These are phyloP conservation scores for Hassar affinis DNA, from an alignment of 2,113 vertebrate genomes.

Conservation along the genomic window DNA sequence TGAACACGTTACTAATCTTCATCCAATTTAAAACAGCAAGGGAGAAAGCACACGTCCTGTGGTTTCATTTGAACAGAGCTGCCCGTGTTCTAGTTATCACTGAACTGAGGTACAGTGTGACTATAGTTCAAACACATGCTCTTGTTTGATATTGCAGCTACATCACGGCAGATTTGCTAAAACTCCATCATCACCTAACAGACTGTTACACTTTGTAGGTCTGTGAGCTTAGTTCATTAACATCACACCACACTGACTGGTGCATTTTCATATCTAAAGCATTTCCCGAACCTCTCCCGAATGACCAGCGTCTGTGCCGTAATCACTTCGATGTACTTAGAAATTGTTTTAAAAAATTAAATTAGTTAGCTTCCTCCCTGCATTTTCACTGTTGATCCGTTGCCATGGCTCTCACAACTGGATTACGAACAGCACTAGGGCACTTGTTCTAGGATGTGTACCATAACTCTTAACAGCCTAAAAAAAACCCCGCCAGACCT, in stretches of 20 bases:
- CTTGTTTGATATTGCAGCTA: conserved; percentile 20
- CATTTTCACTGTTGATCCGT: background rate
- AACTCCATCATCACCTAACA: background rate
- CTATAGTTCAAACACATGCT: background rate
- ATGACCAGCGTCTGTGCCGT: background rate
- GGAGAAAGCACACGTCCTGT: conserved; percentile 23
- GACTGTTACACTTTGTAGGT: background rate
- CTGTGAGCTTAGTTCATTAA: background rate
- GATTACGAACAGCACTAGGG: conserved; percentile 4
- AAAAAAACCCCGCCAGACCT: conserved; percentile 24
- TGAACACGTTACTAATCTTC: conserved; percentile 41
- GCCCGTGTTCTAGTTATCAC: background rate
- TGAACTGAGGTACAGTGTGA: conserved; percentile 30
- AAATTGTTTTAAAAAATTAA: background rate
- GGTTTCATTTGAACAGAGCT: conserved; percentile 24
- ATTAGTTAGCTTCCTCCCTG: too few relatives aligned
- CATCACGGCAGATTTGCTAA: conserved; percentile 16
- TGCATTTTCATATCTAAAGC: conserved; percentile 16
- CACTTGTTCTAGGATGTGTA: conserved; percentile 1
- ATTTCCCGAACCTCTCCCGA: background rate
- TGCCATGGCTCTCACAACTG: background rate
- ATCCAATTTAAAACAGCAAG: conserved; percentile 40
- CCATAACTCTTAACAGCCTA: background rate
- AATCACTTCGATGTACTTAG: conserved; percentile 15
- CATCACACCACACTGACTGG: background rate